A percentile compares a stretch with the other conserved stretches of the same genome.
These are phyloP conservation scores for Xanthia togata DNA, from an alignment of 2,888 invertebrate genomes.

Conservation along the genomic window DNA sequence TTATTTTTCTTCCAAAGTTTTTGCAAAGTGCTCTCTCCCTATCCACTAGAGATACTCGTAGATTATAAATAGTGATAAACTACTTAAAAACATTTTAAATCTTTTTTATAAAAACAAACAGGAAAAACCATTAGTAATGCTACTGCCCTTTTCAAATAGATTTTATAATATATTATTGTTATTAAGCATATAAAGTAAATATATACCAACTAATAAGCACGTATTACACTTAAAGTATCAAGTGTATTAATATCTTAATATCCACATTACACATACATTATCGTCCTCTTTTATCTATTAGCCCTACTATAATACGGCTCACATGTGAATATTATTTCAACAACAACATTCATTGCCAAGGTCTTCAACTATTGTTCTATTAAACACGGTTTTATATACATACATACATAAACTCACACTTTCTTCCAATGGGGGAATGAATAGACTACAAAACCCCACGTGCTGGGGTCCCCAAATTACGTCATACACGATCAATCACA, in stretches of 20 bases:
- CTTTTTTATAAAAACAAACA: neutral
- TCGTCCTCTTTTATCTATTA: constrained; percentile 26
- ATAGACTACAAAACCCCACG: too few species aligned
- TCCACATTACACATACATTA: constrained; percentile 11
- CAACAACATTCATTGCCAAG: constrained; percentile 15
- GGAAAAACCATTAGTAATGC: too few species aligned
- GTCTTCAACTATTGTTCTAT: neutral
- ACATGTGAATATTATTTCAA: constrained; percentile 1
- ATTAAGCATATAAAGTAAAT: neutral
- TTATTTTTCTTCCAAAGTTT: neutral
- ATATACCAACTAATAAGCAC: neutral
- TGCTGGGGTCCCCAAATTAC: too few species aligned
- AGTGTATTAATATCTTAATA: constrained; percentile 6
- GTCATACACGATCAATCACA: too few species aligned
- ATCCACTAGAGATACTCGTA: neutral
- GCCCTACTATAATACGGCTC: neutral
- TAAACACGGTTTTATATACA: neutral
- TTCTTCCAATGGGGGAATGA: too few species aligned
- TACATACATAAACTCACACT: neutral
- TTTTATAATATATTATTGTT: neutral
- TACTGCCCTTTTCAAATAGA: neutral
- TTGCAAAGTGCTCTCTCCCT: neutral
- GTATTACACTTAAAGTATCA: constrained; percentile 11
- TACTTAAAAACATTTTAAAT: neutral
- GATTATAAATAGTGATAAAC: neutral